Percentiles rank a stretch among this genome's conserved stretches.
phyloP scores from a whole-genome alignment of 2,797 vertebrate species.

The Acridotheres tristis region DNA sequence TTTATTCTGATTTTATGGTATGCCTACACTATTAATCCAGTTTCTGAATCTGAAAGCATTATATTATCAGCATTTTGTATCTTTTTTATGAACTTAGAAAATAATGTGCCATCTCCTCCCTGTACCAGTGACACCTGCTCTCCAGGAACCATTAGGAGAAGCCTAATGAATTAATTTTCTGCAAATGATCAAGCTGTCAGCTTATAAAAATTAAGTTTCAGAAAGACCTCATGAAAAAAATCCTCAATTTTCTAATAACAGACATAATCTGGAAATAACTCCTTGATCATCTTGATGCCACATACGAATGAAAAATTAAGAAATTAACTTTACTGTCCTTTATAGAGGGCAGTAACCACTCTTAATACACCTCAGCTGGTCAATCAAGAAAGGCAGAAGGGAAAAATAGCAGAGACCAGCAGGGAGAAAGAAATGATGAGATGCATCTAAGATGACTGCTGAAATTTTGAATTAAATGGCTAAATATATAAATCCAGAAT shows the following conservation, averaged over 20 bases:
- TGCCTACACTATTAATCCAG: neutral
- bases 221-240: neutral
- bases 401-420: neutral
- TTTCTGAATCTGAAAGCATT: conserved; percentile 29
- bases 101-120: neutral
- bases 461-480: neutral
- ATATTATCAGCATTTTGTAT: neutral
- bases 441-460: neutral
- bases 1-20: neutral
- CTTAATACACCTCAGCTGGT: neutral
- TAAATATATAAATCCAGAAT: neutral
- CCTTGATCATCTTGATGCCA: neutral
- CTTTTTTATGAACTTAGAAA: neutral
- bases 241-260: neutral
- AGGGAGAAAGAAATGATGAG: neutral
- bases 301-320: neutral
- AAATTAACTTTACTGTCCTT: neutral
- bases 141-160: neutral
- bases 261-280: neutral
- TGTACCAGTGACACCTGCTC: neutral
- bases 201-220: neutral
- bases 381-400: neutral
- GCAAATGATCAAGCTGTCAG: neutral
- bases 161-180: neutral
- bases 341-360: neutral